Conservation (phyloP, 2,888 invertebrate species). For the Polydrusus pterygomalis region DNA sequence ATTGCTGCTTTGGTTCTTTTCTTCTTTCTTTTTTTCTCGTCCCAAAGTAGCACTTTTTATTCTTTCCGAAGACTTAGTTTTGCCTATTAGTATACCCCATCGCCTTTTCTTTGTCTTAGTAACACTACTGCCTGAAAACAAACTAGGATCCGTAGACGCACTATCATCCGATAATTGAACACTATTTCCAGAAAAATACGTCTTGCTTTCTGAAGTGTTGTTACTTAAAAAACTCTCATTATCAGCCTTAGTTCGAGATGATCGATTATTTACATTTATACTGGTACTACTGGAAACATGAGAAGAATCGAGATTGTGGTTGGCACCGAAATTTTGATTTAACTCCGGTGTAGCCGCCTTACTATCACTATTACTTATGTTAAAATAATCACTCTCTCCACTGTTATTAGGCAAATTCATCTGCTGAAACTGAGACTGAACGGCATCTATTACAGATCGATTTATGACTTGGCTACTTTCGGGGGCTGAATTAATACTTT, state of each 20-base stretch:
- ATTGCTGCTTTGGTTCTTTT: conserved; percentile 73
- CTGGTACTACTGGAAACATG: background rate
- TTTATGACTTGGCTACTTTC: conserved; percentile 72
- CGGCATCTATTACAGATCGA: conserved; percentile 65
- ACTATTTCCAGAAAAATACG: conserved; percentile 50
- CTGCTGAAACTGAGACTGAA: conserved; percentile 64
- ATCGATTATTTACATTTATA: background rate
- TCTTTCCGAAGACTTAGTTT: conserved; percentile 75
- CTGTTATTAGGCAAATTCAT: conserved; percentile 55
- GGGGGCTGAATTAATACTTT: conserved; percentile 83
- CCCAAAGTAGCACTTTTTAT: conserved; percentile 82
- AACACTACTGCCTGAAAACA: conserved; percentile 58
- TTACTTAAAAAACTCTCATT: background rate
- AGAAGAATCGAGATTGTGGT: background rate
- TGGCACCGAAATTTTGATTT: conserved; percentile 53
- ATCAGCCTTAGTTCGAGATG: background rate
- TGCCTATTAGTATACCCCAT: conserved; percentile 82
- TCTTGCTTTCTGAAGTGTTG: conserved; percentile 14
- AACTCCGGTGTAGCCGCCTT: conserved; percentile 62
- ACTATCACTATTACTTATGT: conserved; percentile 51
- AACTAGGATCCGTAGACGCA: conserved; percentile 58
- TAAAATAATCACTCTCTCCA: conserved; percentile 69
- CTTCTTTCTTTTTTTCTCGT: conserved; percentile 77
- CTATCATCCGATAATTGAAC: conserved; percentile 53
- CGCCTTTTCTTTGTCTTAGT: conserved; percentile 74